Conservation (phyloP, 2,113 vertebrate species). For the Paedocypris sp. region DNA sequence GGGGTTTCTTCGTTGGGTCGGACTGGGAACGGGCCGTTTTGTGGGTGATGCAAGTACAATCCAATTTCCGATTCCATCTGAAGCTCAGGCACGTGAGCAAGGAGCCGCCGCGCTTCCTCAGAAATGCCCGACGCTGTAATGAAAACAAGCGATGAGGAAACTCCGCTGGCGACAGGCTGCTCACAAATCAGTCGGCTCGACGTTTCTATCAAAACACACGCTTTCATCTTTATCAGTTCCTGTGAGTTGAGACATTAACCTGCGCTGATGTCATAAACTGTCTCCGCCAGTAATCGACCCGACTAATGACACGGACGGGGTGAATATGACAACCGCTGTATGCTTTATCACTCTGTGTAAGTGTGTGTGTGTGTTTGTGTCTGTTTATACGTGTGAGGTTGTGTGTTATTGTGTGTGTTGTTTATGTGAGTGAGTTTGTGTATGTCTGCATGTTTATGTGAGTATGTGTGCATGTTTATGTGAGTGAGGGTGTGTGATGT, state of each 20-base stretch:
- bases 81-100: not conserved
- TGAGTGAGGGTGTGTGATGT: too few relatives aligned
- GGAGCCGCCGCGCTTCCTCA: not conserved
- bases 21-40: slow-evolving; percentile 13
- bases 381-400: not conserved
- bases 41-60: slow-evolving; percentile 12
- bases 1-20: slow-evolving; percentile 10
- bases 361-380: not conserved
- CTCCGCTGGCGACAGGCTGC: not conserved
- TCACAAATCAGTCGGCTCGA: not conserved
- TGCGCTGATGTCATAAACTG: slow-evolving; percentile 14
- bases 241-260: slow-evolving; percentile 21
- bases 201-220: not conserved
- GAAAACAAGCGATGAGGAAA: not conserved
- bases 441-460: too few relatives aligned
- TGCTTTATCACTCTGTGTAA: not conserved
- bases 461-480: too few relatives aligned
- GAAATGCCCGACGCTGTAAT: slow-evolving; percentile 6
- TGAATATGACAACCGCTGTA: too few relatives aligned
- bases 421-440: too few relatives aligned
- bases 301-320: not conserved
- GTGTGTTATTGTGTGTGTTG: too few relatives aligned
- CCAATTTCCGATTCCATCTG: not conserved
- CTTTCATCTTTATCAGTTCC: slow-evolving; percentile 23
- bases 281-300: slow-evolving; percentile 7